phyloP scores from a whole-genome alignment of 2,888 invertebrate genomes.

The Chironomus tentans region DNA sequence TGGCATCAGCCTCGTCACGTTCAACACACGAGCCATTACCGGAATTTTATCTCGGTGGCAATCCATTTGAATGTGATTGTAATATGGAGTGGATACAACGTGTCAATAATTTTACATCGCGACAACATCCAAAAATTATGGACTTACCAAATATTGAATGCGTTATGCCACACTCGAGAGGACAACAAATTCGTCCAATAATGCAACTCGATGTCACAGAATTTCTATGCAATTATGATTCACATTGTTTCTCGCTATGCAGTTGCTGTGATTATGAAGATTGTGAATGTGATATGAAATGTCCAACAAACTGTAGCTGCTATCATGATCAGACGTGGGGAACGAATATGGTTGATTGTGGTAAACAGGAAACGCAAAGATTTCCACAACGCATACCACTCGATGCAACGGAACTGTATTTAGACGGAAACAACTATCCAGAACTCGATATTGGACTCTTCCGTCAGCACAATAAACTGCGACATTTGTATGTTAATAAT shows the following conservation, averaged over 20 bases:
- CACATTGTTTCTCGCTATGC: slow-evolving; percentile 88
- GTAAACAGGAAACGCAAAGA: slow-evolving; percentile 57
- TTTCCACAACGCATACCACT: slow-evolving; percentile 82
- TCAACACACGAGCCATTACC: slow-evolving; percentile 46
- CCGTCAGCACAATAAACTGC: slow-evolving; percentile 82
- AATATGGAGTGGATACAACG: slow-evolving; percentile 91
- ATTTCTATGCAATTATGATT: slow-evolving; percentile 85
- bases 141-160: slow-evolving; percentile 84
- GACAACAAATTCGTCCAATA: slow-evolving; percentile 67
- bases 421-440: slow-evolving; percentile 82
- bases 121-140: slow-evolving; percentile 80
- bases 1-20: slow-evolving; percentile 43
- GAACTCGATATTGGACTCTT: slow-evolving; percentile 80
- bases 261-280: slow-evolving; percentile 94
- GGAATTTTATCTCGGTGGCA: slow-evolving; percentile 84
- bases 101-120: slow-evolving; percentile 75
- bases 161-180: slow-evolving; percentile 73
- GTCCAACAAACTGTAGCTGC: slow-evolving; percentile 87
- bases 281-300: slow-evolving; percentile 95
- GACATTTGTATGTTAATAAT: slow-evolving; percentile 73
- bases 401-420: slow-evolving; percentile 87
- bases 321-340: slow-evolving; percentile 92
- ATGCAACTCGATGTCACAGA: slow-evolving; percentile 69
- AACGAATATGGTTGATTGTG: slow-evolving; percentile 87
- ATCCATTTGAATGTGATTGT: slow-evolving; percentile 91